A percentile compares a stretch with the other conserved stretches of the same genome.
These are phyloP conservation scores for Drosophila lutescens DNA, from an alignment of 2,888 invertebrate species.

Conservation along the genomic window DNA sequence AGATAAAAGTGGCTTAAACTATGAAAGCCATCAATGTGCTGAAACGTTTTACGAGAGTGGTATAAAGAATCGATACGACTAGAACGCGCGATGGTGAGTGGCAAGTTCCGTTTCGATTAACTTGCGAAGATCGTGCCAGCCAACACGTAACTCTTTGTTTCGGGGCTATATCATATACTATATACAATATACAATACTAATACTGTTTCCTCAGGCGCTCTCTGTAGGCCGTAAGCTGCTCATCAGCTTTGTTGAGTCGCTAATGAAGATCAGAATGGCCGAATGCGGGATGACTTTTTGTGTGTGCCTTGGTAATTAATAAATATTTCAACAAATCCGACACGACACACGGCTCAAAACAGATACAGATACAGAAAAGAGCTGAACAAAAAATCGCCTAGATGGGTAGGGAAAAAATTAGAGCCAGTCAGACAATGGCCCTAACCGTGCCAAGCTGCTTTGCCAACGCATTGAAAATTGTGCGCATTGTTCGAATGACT, in stretches of 20 bases:
- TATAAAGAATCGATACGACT: slow-evolving; percentile 13
- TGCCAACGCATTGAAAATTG: slow-evolving; percentile 64
- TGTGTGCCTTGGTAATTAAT: slow-evolving; percentile 49
- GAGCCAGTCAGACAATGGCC: slow-evolving; percentile 39
- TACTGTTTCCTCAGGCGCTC: slow-evolving; percentile 13
- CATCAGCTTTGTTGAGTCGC: slow-evolving; percentile 32
- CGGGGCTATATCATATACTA: not conserved
- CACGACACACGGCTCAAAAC: slow-evolving; percentile 32
- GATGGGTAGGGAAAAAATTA: slow-evolving; percentile 35
- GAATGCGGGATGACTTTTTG: slow-evolving; percentile 17
- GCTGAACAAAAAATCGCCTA: slow-evolving; percentile 6
- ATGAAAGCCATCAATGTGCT: slow-evolving; percentile 28
- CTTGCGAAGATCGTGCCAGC: slow-evolving; percentile 15
- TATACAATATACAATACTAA: not conserved
- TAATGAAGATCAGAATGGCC: slow-evolving; percentile 44
- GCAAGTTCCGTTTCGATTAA: slow-evolving; percentile 40
- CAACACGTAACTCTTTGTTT: slow-evolving; percentile 28
- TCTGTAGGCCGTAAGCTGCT: slow-evolving; percentile 30
- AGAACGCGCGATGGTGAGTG: slow-evolving; percentile 18
- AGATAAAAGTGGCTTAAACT: slow-evolving; percentile 26
- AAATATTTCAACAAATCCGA: slow-evolving; percentile 44
- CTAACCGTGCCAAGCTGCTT: slow-evolving; percentile 46
- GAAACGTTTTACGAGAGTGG: slow-evolving; percentile 20
- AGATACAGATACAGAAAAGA: slow-evolving; percentile 15
- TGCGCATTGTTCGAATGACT: slow-evolving; percentile 58